Base-by-base conservation (phyloP, 2,113 vertebrate species). In the Heteronetta atricapilla region DNA sequence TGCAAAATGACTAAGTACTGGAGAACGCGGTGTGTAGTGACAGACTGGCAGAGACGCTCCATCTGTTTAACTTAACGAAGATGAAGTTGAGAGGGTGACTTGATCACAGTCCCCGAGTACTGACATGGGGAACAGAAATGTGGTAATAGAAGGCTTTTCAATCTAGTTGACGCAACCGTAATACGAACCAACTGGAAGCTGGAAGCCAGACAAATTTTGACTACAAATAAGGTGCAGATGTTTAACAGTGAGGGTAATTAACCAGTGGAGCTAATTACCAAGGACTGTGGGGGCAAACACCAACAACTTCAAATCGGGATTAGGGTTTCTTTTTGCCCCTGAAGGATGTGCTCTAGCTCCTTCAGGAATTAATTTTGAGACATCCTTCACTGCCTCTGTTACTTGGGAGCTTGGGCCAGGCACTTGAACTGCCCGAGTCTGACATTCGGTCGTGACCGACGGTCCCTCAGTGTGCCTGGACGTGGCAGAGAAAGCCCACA, bases 201-300 rank as follows among this genome's bases (percentile, higher is more conserved):
- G 94, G 91, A 95, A 95, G 90, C 88, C 72, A 90, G 93, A 96
- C 94, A 96, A 96, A 91, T 95, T 95, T 90, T 86, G 79, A 90
- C 94, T 95, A 96, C 87, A 97, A 97, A 96, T 96, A 97, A 95
- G 82, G 93, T 96, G 90, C 95, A 96, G 87, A 95, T 97, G 95
- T 96, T 97, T 95, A 96, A 86, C 95, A 93, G 91, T 67, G 91
- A 95, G 94, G 85, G 89, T 94, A 97, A 96, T 97, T 96, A 96
- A 94, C 89, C 75, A 95, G 89, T 95, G 95, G 93, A 95, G 95
- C 95, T 95, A 96, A 96, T 96, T 95, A 95, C 87, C 67, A 94
- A 86, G 78, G 79, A 82, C 93, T 95, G 26, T 82, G 68, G 94
- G 84, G 94, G 91, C 87, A 80, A 92, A 91, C 91, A 97, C 82